Evolutionary conservation across 2,113 vertebrate genomes (phyloP), one percentile per base, ranked within the genome.

Genomic region (Podilymbus podiceps): DNA sequence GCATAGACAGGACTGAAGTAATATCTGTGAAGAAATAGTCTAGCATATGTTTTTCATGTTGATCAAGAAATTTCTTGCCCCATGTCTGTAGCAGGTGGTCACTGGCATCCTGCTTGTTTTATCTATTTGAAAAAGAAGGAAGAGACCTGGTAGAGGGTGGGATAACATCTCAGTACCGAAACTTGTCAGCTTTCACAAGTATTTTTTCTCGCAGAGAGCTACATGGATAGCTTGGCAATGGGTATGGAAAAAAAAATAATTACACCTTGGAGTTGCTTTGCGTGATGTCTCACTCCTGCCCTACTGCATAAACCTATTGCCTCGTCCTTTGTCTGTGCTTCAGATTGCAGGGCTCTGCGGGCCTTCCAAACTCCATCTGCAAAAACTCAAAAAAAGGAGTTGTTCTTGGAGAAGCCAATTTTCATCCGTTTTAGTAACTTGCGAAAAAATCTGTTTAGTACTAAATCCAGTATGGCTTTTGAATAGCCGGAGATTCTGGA

Each of bases 401-500:
- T 93, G 93, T 82, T 95, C 82, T 85, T 71, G 90, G 88, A 91
- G 78, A 91, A 97, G 95, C 95, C 95, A 96, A 93, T 94, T 96
- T 94, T 95, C 63, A 88, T 93, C 91, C 91, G 1, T 96, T 97
- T 95, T 95, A 95, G 94, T 94, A 96, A 94, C 89, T 94, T 77
- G 92, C 42, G 93, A 91, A 96, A 90, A 96, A 95, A 96, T 95
- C 96, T 95, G 96, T 95, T 95, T 94, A 75, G 96, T 86, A 93
- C 93, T 96, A 88, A 92, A 96, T 92, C 93, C 96, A 94, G 95
- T 88, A 93, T 69, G 85, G 93, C 90, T 95, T 94, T 81, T 66
- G 90, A 84, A 88, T 97, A 96, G 88, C 92, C 73, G 2, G 85
- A 86, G 96, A 91, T 94, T 96, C 82, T 96, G 95, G 92, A 97